Evolutionary conservation across 2,797 vertebrate genomes (phyloP).

Genomic region (Parauchenoglanis ngamensis): DNA sequence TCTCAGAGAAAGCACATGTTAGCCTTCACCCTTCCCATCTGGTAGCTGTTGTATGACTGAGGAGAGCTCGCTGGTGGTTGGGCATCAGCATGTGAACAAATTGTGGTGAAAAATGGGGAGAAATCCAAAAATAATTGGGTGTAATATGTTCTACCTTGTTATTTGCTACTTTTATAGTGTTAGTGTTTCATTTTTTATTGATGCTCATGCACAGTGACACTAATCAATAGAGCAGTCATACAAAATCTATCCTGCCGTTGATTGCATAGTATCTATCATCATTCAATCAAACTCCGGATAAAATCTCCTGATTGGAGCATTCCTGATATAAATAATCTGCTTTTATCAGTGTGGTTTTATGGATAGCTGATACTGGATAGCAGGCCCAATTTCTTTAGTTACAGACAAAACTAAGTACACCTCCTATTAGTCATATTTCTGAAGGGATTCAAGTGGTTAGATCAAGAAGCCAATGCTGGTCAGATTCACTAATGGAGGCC

Average conservation of each 20-base stretch:
- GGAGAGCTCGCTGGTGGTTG: neutral
- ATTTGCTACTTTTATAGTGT: neutral
- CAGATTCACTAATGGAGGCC: constrained; percentile 25
- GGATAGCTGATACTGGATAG: neutral
- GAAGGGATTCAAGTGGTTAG: neutral
- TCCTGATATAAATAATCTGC: neutral
- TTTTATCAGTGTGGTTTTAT: neutral
- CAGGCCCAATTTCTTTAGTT: neutral
- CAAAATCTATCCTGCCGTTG: neutral
- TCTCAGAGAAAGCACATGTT: neutral
- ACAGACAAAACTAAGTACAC: neutral
- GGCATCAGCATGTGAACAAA: neutral
- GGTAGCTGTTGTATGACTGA: neutral
- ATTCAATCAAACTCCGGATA: neutral
- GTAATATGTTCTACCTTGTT: neutral
- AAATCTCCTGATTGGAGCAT: neutral
- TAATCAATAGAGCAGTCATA: neutral
- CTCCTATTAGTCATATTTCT: neutral
- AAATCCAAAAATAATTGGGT: neutral
- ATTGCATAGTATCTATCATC: neutral
- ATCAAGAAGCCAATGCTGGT: neutral
- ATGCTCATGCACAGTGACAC: neutral
- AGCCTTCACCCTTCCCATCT: neutral
- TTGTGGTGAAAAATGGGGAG: neutral
- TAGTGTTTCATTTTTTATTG: neutral